Conservation (phyloP, 2,888 invertebrate genomes). For the Rhyacophila evoluta region DNA sequence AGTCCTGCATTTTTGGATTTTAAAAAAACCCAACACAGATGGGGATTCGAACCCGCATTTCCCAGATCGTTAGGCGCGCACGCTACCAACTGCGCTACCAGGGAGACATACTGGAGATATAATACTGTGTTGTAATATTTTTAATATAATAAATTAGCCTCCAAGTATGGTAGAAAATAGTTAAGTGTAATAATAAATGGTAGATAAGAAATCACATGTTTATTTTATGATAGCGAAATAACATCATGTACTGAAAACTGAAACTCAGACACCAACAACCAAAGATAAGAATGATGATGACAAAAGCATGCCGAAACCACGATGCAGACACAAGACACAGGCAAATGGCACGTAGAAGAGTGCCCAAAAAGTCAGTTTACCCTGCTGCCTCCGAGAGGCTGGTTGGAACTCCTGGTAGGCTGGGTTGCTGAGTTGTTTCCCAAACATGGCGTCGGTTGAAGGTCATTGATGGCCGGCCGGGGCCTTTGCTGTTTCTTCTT, state of each 20-base stretch:
- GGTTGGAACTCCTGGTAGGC: constrained; percentile 68
- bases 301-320: not conserved
- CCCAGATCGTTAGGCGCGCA: too few species aligned
- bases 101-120: too few species aligned
- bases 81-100: too few species aligned
- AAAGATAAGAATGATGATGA: too few species aligned
- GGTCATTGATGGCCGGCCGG: constrained; percentile 1
- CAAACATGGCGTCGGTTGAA: constrained; percentile 37
- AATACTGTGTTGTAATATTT: too few species aligned
- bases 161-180: too few species aligned
- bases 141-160: too few species aligned
- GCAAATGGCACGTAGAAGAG: not conserved
- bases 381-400: constrained; percentile 32
- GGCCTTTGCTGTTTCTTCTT: not conserved
- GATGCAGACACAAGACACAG: not conserved
- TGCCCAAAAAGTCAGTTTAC: not conserved
- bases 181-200: not conserved
- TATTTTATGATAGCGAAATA: not conserved
- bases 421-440: constrained; percentile 65
- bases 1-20: too few species aligned
- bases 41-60: too few species aligned
- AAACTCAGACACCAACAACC: not conserved
- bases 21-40: too few species aligned
- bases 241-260: not conserved
- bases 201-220: not conserved